Evolutionary conservation across 2,888 invertebrate species (phyloP).

Genomic region (Lamellibrachia satsuma): DNA sequence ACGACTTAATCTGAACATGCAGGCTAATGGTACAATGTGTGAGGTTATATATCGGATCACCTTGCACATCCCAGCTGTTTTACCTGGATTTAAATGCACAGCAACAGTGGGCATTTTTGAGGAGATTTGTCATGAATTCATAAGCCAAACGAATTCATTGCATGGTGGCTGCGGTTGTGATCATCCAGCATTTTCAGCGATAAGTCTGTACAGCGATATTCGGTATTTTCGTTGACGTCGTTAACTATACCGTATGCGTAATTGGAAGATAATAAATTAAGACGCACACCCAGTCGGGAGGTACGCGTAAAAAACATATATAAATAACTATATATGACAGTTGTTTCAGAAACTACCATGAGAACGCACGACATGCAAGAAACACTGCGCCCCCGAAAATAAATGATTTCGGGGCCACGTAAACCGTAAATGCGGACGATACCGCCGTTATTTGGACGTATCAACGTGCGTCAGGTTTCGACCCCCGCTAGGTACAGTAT

Average conservation of each 20-base stretch:
- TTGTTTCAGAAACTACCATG: not conserved
- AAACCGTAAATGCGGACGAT: not conserved
- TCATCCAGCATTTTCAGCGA: not conserved
- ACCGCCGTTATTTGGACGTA: not conserved
- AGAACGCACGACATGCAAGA: not conserved
- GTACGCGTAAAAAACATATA: not conserved
- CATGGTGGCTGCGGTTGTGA: not conserved
- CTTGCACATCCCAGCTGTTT: not conserved
- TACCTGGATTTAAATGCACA: not conserved
- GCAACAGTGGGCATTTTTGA: not conserved
- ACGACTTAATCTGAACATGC: not conserved
- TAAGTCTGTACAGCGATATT: not conserved
- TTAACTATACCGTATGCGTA: not conserved
- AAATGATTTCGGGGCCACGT: not conserved
- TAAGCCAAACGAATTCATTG: not conserved
- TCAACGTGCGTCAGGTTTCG: not conserved
- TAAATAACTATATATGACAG: not conserved
- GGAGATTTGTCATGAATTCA: not conserved
- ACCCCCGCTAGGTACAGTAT: slow-evolving; percentile 12
- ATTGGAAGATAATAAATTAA: not conserved
- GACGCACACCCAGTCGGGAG: not conserved
- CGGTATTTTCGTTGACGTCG: not conserved
- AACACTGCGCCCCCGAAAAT: not conserved
- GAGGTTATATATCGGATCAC: not conserved
- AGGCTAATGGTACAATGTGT: not conserved